Evolutionary conservation across 2,888 invertebrate species (phyloP).

Genomic region (Ethmia dodecea): DNA sequence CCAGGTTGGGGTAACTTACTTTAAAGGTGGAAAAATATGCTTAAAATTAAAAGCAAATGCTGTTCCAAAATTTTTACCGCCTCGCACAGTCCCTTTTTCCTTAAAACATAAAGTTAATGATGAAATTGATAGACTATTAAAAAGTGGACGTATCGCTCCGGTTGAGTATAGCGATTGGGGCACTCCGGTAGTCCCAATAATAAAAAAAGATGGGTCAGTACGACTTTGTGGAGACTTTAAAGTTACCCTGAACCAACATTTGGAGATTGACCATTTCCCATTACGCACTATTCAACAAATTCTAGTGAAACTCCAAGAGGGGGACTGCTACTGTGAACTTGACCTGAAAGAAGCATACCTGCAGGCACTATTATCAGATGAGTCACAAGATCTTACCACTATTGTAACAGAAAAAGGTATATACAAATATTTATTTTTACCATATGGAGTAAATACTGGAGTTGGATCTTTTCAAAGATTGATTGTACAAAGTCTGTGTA

Average conservation of each 20-base stretch:
- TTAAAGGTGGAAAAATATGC: background rate
- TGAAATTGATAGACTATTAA: conserved; percentile 13
- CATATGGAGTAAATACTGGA: background rate
- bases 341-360: background rate
- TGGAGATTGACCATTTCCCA: conserved; percentile 2
- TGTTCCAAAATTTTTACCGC: conserved; percentile 8
- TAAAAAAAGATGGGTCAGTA: conserved; percentile 21
- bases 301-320: background rate
- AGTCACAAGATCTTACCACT: background rate
- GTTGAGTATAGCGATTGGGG: conserved; percentile 19
- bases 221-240: conserved; percentile 23
- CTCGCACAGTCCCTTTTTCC: conserved; percentile 17
- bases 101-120: conserved; percentile 17
- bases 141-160: conserved; percentile 10
- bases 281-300: background rate
- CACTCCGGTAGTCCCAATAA: conserved; percentile 21
- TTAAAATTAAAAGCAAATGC: background rate
- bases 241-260: conserved; percentile 15
- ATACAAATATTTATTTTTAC: background rate
- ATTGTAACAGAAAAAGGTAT: background rate
- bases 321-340: background rate
- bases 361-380: background rate
- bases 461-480: background rate
- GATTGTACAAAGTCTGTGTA: background rate
- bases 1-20: conserved; percentile 1